Percentiles rank a stretch among this genome's conserved stretches.
Evolutionary conservation across 2,797 vertebrate species (phyloP).

Genomic region (Periparus ater): DNA sequence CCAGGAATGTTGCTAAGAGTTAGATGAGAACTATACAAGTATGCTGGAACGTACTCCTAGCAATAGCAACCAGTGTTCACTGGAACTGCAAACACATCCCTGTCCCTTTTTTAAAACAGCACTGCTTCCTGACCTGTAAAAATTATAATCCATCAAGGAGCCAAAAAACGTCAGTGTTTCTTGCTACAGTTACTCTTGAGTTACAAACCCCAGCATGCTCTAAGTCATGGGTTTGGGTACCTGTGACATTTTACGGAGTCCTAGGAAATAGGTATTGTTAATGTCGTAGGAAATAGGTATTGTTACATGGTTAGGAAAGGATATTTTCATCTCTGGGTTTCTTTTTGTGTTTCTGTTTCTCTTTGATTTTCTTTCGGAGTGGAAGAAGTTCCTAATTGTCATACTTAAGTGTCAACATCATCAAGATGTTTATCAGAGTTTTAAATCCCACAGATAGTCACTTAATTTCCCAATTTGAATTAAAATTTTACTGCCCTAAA

Average conservation of each 20-base stretch:
- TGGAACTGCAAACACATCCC: not conserved
- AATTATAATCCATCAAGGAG: not conserved
- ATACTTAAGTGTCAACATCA: not conserved
- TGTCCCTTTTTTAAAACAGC: not conserved
- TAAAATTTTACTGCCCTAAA: not conserved
- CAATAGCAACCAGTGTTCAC: not conserved
- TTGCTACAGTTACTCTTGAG: not conserved
- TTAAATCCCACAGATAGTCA: not conserved
- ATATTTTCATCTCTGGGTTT: not conserved
- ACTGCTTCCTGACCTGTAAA: not conserved
- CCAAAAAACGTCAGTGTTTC: not conserved
- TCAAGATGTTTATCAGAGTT: not conserved
- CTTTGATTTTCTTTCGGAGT: not conserved
- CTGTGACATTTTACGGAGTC: not conserved
- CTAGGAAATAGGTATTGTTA: not conserved
- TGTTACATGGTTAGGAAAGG: not conserved
- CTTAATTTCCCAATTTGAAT: not conserved
- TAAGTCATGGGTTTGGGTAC: not conserved
- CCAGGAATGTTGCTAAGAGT: not conserved
- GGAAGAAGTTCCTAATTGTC: not conserved
- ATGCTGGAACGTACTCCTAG: not conserved
- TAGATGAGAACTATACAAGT: not conserved
- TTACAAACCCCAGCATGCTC: not conserved
- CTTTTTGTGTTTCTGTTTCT: not conserved
- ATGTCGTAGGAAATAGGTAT: not conserved